Evolutionary conservation across 2,113 vertebrate genomes (phyloP), one percentile per base, ranked within the genome.

Genomic region (Pao palembangensis): DNA sequence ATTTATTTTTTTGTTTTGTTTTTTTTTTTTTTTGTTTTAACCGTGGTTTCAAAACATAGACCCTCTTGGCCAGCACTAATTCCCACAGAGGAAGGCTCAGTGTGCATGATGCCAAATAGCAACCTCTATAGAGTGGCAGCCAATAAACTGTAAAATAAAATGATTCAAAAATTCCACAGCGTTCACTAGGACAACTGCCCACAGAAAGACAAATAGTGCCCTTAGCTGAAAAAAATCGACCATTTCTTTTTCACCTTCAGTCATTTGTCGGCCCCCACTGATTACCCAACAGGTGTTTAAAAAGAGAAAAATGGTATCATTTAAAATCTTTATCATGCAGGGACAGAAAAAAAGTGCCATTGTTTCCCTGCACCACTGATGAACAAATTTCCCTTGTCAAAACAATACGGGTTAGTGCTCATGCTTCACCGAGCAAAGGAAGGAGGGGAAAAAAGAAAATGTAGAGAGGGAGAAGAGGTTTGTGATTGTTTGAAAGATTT

Each of bases 381-480:
- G 70, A 83, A 79, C 61, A 83, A 70, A 77, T 75, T 73, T 54
- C 47, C 46, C 63, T 68, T 72, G 74, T 85, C 78, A 78, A 78
- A 86, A 84, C 63, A 81, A 82, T 59, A 81, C 21, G 55, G 79
- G 84, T 89, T 88, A 89, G 83, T 82, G 76, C 58, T 77, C 85
- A 88, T 86, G 89, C 88, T 86, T 81, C 67, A 73, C 55, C 47
- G 67, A 79, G 79, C 58, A 75, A 80, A 80, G 69, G 55, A 71
- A 70, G 49, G 15, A 47, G 18, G 34, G 20, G 55, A 51, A 17
- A 34, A 38, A 28, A 41, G 49, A 60, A 18, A 10, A 73, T 8
- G 48, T 21, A 6, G 52, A 49, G 13, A 59, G 47, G 31, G 10
- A 18, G 11, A 18, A 49, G 16, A 21, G 62, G 52, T 56, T 25